Percentiles rank a stretch among this genome's conserved stretches.
phyloP scores from a whole-genome alignment of 2,888 invertebrate species.

The Melipona bicolor region DNA sequence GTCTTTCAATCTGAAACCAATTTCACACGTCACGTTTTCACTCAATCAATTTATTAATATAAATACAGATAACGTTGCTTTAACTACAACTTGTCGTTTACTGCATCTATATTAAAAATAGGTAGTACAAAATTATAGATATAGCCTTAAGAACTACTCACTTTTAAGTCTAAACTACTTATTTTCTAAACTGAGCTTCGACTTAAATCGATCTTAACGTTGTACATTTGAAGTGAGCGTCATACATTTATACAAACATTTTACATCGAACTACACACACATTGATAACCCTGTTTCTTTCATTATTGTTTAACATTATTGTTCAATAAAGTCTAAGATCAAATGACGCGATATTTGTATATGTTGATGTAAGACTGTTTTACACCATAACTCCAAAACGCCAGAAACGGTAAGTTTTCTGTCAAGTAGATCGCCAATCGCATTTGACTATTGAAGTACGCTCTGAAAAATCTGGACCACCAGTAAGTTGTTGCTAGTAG shows the following conservation, averaged over 20 bases:
- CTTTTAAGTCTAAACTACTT: not conserved
- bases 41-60: not conserved
- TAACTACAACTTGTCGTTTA: not conserved
- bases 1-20: slow-evolving; percentile 35
- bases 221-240: not conserved
- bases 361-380: slow-evolving; percentile 87
- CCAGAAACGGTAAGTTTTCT: slow-evolving; percentile 89
- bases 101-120: slow-evolving; percentile 16
- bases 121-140: not conserved
- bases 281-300: not conserved
- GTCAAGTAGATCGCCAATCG: slow-evolving; percentile 87
- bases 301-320: not conserved
- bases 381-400: slow-evolving; percentile 88
- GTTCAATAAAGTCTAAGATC: not conserved
- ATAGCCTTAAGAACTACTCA: not conserved
- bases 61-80: slow-evolving; percentile 2
- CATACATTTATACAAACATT: not conserved
- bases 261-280: not conserved
- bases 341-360: slow-evolving; percentile 62
- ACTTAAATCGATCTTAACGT: not conserved
- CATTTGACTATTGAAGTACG: slow-evolving; percentile 87
- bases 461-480: slow-evolving; percentile 85
- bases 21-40: slow-evolving; percentile 15
- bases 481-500: slow-evolving; percentile 79
- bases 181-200: slow-evolving; percentile 38